Conservation (phyloP, 2,797 vertebrate genomes). For the Onychomys arenicola region DNA sequence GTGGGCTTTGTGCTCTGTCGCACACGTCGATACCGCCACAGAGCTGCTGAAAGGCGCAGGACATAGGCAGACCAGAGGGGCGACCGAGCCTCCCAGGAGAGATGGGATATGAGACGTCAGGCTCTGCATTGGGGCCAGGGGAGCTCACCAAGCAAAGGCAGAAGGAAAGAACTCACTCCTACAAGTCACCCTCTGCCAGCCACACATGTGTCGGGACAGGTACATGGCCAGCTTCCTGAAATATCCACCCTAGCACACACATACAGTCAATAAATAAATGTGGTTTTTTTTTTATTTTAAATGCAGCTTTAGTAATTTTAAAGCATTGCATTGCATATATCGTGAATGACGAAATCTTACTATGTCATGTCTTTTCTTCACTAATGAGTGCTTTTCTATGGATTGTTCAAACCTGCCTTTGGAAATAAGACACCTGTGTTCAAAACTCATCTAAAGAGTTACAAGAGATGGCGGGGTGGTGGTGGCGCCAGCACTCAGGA, state of each 20-base stretch:
- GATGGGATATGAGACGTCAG: not conserved
- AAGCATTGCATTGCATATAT: not conserved
- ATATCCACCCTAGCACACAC: not conserved
- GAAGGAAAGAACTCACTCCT: not conserved
- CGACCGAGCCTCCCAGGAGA: not conserved
- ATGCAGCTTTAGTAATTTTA: not conserved
- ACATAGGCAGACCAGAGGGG: fast-evolving
- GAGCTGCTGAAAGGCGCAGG: not conserved
- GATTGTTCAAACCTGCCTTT: not conserved
- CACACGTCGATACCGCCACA: not conserved
- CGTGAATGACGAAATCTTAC: not conserved
- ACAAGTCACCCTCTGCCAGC: not conserved
- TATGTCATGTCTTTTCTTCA: not conserved
- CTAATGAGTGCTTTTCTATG: not conserved
- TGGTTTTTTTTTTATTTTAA: not conserved
- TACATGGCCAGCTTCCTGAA: not conserved
- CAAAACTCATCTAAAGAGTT: not conserved
- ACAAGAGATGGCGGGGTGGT: not conserved
- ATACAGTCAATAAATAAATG: not conserved
- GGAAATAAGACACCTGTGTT: not conserved
- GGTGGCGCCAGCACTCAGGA: no score
- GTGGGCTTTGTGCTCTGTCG: constrained; percentile 27
- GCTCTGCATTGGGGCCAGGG: not conserved
- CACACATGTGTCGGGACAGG: no score
- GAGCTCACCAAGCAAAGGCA: not conserved